These are phyloP conservation scores for Otis tarda DNA, from an alignment of 2,113 vertebrate species.

Conservation along the genomic window DNA sequence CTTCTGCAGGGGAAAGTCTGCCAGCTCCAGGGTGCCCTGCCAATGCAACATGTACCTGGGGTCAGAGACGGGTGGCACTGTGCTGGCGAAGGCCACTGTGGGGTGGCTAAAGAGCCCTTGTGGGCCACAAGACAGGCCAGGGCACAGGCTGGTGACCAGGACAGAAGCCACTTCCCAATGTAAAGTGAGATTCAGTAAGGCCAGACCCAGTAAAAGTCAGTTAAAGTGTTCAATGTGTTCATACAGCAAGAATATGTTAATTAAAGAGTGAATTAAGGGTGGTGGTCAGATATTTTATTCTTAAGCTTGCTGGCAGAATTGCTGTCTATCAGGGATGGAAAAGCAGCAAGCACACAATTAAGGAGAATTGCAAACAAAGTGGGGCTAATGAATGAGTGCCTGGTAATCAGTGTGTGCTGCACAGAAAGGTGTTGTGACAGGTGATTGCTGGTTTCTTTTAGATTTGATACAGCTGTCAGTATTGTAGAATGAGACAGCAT, in stretches of 20 bases:
- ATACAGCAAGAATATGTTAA: not conserved
- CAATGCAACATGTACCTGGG: constrained; percentile 14
- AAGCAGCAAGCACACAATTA: constrained; percentile 37
- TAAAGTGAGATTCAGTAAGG: not conserved
- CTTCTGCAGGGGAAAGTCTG: constrained; percentile 61
- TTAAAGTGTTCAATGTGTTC: not conserved
- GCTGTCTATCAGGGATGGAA: constrained; percentile 3
- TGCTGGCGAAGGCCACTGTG: not conserved
- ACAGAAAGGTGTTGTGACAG: constrained; percentile 31
- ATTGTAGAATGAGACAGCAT: not conserved
- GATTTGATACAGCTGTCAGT: constrained; percentile 7
- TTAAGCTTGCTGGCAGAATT: not conserved
- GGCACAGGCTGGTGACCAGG: not conserved
- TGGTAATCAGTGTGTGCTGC: constrained; percentile 9
- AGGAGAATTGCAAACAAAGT: constrained; percentile 21
- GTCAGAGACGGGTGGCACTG: not conserved
- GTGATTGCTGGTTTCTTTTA: constrained; percentile 16
- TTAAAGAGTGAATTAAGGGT: not conserved
- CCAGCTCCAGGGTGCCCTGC: constrained; percentile 61
- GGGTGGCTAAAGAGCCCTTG: not conserved
- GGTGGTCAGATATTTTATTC: not conserved
- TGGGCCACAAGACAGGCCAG: rapidly evolving
- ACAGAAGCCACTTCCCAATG: not conserved
- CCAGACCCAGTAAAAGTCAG: not conserved
- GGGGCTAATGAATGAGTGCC: constrained; percentile 33